These are phyloP conservation scores for Gymnosoma rotundatum DNA, from an alignment of 2,888 invertebrate species.

Conservation along the genomic window DNA sequence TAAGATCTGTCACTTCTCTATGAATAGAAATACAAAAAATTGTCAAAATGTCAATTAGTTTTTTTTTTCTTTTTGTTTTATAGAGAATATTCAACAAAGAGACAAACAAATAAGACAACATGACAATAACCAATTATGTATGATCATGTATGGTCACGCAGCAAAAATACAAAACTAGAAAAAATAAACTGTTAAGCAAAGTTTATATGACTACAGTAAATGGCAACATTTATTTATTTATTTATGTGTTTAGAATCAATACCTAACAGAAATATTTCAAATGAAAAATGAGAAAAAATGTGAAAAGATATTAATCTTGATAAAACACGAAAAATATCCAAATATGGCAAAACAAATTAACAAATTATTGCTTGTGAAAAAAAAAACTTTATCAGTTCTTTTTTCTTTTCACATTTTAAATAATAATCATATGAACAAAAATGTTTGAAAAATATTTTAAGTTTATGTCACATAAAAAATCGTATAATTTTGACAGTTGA, in stretches of 20 bases:
- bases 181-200: slow-evolving; percentile 6
- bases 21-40: slow-evolving; percentile 67
- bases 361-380: slow-evolving; percentile 56
- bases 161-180: slow-evolving; percentile 19
- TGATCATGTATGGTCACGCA: slow-evolving; percentile 71
- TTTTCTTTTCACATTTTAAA: background rate
- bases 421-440: background rate
- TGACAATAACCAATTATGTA: slow-evolving; percentile 71
- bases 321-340: slow-evolving; percentile 59
- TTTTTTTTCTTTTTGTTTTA: slow-evolving; percentile 32
- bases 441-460: background rate
- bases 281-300: slow-evolving; percentile 37
- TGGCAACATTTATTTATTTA: slow-evolving; percentile 45
- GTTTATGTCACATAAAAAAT: slow-evolving; percentile 23
- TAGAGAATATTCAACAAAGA: slow-evolving; percentile 24
- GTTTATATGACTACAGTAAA: slow-evolving; percentile 34
- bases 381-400: slow-evolving; percentile 30
- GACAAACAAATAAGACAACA: slow-evolving; percentile 61
- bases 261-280: slow-evolving; percentile 61
- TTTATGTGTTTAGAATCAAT: slow-evolving; percentile 64
- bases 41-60: slow-evolving; percentile 71
- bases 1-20: slow-evolving; percentile 69
- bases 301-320: slow-evolving; percentile 62
- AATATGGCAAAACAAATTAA: slow-evolving; percentile 69
- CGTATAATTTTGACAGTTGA: slow-evolving; percentile 24